Base-by-base conservation (phyloP, 2,888 invertebrate species). In the Flexamia atlantica region DNA sequence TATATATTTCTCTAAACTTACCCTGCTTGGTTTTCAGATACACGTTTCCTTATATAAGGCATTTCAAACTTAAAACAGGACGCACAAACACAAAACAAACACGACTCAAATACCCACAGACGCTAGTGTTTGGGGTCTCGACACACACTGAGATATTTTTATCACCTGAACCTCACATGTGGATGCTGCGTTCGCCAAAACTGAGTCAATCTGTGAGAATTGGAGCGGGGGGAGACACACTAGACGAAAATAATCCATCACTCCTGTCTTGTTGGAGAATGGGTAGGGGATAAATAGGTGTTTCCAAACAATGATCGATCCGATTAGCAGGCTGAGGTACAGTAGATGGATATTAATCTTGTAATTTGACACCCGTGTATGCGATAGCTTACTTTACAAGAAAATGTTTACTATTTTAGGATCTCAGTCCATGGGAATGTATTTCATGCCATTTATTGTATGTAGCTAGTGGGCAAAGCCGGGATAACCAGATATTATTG, bases 71-170 rank as follows among this genome's bases (percentile, higher is more conserved):
- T 2, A 42, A 4, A 20, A 30, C 4, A 72, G n/a, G 30, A 68
- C 17, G 30, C 28, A 40, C 36, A 32, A 4, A 53, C 23, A 64
- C 64, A 64, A 28, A 30, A 28, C 64, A 64, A 10, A 20, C 64
- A 25, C 5, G 20, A 28, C 64, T 30, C 64, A 64, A 53, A 53
- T 20, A 28, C 60, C 5, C 64, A 4, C 28, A 30, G 28, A 64
- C 53, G 20, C 53, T n/a, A 4, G 53, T 53, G 64, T 64, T 64
- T 64, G 64, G 64, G 30, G 2, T 28, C 64, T 64, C 64, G 64
- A 9, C 70, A 40, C 70, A 70, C n/a, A 76, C 74, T 76, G 74
- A 76, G 28, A 46, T 76, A 76, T 76, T 76, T 76, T 40, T 76
- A 76, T 28, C 74, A 46, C 46, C 74, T 46, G 46, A 46, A 28